These are phyloP conservation scores for Cavia porcellus DNA, from an alignment of 2,113 vertebrate species.

Conservation along the genomic window DNA sequence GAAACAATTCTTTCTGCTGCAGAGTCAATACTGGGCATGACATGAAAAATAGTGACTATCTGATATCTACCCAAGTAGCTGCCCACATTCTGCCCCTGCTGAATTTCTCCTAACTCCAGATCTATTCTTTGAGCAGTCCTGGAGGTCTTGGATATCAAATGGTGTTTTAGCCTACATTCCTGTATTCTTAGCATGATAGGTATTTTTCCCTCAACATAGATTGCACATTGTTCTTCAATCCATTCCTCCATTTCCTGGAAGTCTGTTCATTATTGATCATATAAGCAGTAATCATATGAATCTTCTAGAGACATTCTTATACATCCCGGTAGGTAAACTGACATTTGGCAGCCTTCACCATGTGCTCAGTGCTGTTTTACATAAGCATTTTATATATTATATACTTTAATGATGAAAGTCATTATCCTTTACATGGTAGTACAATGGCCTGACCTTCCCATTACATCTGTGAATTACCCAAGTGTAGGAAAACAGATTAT, in stretches of 20 bases:
- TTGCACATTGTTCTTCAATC: too few species aligned
- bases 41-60: not conserved
- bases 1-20: constrained; percentile 43
- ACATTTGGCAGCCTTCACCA: not conserved
- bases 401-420: constrained; percentile 1
- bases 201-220: not conserved
- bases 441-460: not conserved
- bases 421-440: not conserved
- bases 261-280: not conserved
- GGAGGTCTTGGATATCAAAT: not conserved
- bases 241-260: not conserved
- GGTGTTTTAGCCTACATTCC: not conserved
- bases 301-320: not conserved
- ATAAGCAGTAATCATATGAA: not conserved
- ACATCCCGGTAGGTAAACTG: not conserved
- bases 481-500: not conserved
- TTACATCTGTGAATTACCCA: not conserved
- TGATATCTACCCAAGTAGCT: not conserved
- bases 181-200: fast-evolving
- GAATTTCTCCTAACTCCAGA: not conserved
- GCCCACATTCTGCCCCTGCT: not conserved
- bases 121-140: not conserved
- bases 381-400: not conserved
- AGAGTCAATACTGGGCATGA: not conserved
- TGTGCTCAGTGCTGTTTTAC: not conserved